Evolutionary conservation across 2,888 invertebrate species (phyloP).

Genomic region (Sthenelais limicola): DNA sequence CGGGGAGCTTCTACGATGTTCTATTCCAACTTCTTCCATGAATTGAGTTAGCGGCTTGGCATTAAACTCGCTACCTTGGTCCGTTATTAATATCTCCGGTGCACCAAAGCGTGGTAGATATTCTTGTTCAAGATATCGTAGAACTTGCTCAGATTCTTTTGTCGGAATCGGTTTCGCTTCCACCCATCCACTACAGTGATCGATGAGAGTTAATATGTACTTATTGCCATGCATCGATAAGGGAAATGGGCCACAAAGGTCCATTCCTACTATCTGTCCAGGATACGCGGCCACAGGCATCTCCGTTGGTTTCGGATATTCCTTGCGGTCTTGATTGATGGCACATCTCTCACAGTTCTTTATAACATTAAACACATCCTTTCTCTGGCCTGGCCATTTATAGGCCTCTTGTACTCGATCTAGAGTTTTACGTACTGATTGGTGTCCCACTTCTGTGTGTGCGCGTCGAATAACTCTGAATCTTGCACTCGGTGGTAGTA

Average conservation of each 20-base stretch:
- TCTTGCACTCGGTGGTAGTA: neutral
- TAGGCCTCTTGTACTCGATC: slow-evolving; percentile 1
- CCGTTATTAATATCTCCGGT: neutral
- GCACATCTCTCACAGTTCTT: neutral
- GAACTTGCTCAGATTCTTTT: neutral
- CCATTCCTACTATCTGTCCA: slow-evolving; percentile 5
- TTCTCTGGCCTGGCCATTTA: slow-evolving; percentile 11
- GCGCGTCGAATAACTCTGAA: neutral
- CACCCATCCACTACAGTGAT: slow-evolving; percentile 16
- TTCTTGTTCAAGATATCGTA: neutral
- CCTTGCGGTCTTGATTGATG: neutral
- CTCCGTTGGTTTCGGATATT: neutral
- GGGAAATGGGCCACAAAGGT: slow-evolving; percentile 7
- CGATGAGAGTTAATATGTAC: too few species aligned
- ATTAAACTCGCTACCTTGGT: slow-evolving; percentile 9
- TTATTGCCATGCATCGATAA: neutral
- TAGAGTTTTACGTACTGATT: neutral
- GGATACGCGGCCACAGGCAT: neutral
- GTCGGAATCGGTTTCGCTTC: neutral
- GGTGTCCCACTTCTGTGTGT: slow-evolving; percentile 5
- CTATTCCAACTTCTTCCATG: neutral
- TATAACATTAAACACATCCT: neutral
- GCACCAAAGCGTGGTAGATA: neutral
- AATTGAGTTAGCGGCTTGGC: neutral
- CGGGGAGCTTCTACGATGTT: neutral